Base-by-base conservation (phyloP, 2,888 invertebrate species). In the Drosophila leonis region DNA sequence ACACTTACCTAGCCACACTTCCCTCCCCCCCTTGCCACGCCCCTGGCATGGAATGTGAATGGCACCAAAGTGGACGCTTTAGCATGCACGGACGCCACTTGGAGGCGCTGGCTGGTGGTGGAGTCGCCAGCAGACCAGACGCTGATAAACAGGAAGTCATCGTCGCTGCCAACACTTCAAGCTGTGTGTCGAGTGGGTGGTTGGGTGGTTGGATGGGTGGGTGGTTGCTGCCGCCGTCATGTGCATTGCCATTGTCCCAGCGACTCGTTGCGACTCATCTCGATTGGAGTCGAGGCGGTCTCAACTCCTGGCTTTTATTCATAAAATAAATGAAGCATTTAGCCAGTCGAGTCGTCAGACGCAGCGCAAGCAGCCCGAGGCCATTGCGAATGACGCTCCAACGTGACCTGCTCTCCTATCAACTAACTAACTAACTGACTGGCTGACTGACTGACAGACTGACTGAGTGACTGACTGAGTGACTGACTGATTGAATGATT, bases 291-390 rank as follows among this genome's bases (percentile, higher is more conserved):
- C 41, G 39, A 57, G 29, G 24, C 55, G 37, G n/a, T 41, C 74
- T 56, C 31, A 54, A 51, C 72, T 42, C 54, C 56, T 56, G 56
- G 44, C 20, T 62, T 89, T 89, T 83, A 85, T 90, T 90, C 90
- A 88, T 90, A 80, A 83, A 88, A 88, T 86, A 90, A 88, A 88
- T 90, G 81, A 88, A 86, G 90, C 82, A 86, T 89, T 90, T 90
- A 90, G 90, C 69, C 73, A 73, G 83, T 59, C 79, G 55, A 54
- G 65, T 27, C 44, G 37, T 29, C 54, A 67, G 68, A 79, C 89
- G 64, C 48, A 61, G 68, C 78, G 57, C 86, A 88, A 63, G 27
- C 35, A 31, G 44, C 75, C 54, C 35, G 56, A 61, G 68, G 74
- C 48, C 37, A 49, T 37, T 56, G 59, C 31, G 62, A 35, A 13